Conservation (phyloP, 1,140 invertebrate genomes). For the Eufriesea mexicana region DNA sequence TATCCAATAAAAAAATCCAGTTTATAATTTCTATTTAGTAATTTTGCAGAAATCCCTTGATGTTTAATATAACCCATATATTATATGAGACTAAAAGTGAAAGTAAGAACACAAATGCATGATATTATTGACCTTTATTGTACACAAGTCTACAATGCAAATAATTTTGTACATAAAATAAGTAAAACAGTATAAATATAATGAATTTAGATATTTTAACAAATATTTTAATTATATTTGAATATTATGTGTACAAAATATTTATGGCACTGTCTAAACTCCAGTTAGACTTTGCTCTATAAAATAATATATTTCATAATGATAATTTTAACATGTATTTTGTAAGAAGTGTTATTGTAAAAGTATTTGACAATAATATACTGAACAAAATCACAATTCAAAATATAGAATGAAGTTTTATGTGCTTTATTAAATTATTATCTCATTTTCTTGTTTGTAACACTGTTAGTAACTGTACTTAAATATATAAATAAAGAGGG, state of each 20-base stretch:
- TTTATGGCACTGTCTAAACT: constrained; percentile 71
- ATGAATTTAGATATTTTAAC: background rate
- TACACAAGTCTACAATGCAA: constrained; percentile 32
- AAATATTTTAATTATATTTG: constrained; percentile 20
- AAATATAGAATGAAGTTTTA: constrained; percentile 3
- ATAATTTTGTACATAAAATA: constrained; percentile 48
- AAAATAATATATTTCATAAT: constrained; percentile 20
- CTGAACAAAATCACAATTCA: constrained; percentile 8
- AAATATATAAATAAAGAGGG: background rate
- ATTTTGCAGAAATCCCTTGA: constrained; percentile 51
- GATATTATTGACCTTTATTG: constrained; percentile 39
- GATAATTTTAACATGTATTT: constrained; percentile 1
- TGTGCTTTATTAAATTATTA: background rate
- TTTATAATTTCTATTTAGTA: background rate
- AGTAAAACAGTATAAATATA: constrained; percentile 12
- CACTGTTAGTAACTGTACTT: background rate
- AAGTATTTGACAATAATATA: constrained; percentile 15
- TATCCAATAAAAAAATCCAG: background rate
- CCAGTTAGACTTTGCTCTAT: constrained; percentile 71
- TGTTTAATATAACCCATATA: constrained; percentile 31
- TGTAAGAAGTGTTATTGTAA: constrained; percentile 26
- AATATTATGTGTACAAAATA: constrained; percentile 30
- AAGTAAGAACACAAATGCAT: constrained; percentile 47
- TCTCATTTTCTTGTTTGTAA: background rate
- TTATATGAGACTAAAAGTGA: constrained; percentile 29